phyloP scores from a whole-genome alignment of 2,797 vertebrate species.

The Falco peregrinus region DNA sequence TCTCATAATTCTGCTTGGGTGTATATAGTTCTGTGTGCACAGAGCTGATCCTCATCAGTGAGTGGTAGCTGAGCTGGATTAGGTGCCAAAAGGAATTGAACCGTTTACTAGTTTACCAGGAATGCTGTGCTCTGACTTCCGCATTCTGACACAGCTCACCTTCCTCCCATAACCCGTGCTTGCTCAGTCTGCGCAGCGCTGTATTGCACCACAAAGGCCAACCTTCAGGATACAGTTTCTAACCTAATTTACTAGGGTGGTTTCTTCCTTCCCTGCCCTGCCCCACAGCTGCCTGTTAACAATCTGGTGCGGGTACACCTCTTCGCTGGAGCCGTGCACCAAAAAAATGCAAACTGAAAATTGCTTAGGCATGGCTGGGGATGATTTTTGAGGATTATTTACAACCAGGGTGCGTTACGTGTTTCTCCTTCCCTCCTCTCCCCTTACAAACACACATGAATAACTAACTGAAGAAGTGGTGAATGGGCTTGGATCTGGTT shows the following conservation, averaged over 20 bases:
- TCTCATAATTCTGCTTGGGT: background rate
- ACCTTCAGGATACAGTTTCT: background rate
- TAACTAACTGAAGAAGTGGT: background rate
- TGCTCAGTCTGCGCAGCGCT: background rate
- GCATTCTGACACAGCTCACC: background rate
- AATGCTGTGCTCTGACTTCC: background rate
- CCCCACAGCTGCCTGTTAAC: background rate
- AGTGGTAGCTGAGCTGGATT: background rate
- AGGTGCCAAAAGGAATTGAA: background rate
- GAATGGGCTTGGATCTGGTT: background rate
- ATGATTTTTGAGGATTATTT: background rate
- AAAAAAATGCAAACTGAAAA: background rate
- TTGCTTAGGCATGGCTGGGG: background rate
- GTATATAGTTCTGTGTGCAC: background rate
- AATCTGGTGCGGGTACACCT: background rate
- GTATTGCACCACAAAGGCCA: background rate
- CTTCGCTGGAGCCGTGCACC: background rate
- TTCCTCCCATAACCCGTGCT: background rate
- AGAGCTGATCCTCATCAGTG: background rate
- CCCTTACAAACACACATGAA: background rate
- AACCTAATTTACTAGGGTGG: background rate
- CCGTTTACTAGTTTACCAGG: background rate
- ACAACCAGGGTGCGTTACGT: background rate
- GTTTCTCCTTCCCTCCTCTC: background rate
- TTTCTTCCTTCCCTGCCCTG: background rate